Evolutionary conservation across 2,888 invertebrate species (phyloP).

Genomic region (Deilephila elpenor): DNA sequence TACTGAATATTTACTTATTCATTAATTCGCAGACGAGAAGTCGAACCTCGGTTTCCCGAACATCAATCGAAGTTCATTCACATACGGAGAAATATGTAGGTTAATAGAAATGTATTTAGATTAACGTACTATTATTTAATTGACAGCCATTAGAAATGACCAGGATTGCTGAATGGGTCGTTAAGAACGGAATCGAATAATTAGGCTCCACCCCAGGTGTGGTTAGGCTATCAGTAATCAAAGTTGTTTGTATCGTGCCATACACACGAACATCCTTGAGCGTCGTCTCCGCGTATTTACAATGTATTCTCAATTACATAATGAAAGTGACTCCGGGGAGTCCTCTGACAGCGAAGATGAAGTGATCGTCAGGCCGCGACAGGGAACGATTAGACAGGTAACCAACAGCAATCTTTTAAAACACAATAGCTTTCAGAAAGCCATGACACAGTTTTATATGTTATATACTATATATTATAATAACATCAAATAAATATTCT

Average conservation of each 20-base stretch:
- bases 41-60: no score
- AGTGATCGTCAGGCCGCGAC: neutral
- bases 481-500: no score
- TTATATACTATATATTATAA: no score
- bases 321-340: slow-evolving; percentile 38
- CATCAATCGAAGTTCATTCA: neutral
- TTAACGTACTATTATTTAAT: neutral
- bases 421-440: neutral
- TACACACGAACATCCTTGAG: neutral
- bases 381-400: slow-evolving; percentile 26
- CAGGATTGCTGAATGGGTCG: neutral
- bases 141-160: slow-evolving; percentile 12
- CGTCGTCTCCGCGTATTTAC: neutral
- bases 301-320: slow-evolving; percentile 7
- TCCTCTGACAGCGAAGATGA: slow-evolving; percentile 48
- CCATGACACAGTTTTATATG: no score
- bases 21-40: no score
- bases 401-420: neutral
- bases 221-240: neutral
- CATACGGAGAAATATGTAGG: neutral
- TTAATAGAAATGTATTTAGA: neutral
- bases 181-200: neutral
- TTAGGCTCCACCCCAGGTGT: neutral
- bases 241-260: neutral
- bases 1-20: neutral